phyloP scores from a whole-genome alignment of 2,113 vertebrate species.

The Megaceryle torquata region DNA sequence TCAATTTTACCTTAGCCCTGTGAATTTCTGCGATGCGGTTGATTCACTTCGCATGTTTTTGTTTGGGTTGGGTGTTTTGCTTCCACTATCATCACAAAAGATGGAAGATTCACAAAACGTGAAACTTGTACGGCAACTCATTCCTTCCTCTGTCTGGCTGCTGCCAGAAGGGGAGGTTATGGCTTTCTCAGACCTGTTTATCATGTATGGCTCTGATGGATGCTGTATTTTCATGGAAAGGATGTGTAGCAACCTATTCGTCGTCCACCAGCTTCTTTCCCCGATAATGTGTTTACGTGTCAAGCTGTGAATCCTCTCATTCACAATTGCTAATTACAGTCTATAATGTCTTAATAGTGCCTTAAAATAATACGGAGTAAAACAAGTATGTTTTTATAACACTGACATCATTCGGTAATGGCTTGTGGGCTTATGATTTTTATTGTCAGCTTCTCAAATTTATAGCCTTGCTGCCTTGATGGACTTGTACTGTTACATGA shows the following conservation, averaged over 20 bases:
- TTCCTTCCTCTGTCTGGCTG: background rate
- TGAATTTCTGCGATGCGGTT: accelerated
- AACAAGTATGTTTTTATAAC: background rate
- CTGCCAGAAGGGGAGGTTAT: background rate
- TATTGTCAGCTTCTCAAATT: background rate
- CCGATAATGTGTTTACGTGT: background rate
- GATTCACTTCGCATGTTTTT: background rate
- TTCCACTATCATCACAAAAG: background rate
- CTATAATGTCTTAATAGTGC: background rate
- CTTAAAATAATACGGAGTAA: background rate
- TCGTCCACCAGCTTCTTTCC: background rate
- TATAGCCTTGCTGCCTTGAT: background rate
- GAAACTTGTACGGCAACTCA: background rate
- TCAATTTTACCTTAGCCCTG: accelerated
- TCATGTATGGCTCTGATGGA: background rate
- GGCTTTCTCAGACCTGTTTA: background rate
- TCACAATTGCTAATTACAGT: background rate
- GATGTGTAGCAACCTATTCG: background rate
- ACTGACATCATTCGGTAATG: background rate
- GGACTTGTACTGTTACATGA: background rate
- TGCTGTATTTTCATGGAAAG: background rate
- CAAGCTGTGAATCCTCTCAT: background rate
- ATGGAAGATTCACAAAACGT: background rate
- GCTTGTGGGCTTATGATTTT: background rate
- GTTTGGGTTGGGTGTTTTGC: background rate